Base-by-base conservation (phyloP, 2,888 invertebrate species). In the Diaphora mendica region DNA sequence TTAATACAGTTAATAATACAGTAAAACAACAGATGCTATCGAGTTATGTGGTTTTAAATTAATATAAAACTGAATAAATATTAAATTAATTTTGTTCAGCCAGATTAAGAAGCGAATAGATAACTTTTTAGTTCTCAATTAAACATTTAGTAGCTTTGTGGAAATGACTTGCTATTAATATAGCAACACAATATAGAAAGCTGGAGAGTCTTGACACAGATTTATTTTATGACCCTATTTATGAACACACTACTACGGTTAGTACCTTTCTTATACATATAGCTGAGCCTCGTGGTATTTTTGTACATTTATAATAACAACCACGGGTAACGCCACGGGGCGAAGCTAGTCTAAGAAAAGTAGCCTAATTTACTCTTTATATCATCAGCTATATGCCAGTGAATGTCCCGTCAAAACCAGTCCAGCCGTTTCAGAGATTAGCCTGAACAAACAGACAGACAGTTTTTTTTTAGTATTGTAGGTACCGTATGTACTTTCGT, bases 181-280 rank as follows among this genome's bases (percentile, higher is more conserved):
- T 26, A 62, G 44, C 35, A 33, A 59, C 26, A 69, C 59, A 70
- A 59, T 55, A 39, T 70, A 73, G 70, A 73, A 73, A 73, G 73
- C 66, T 62, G 13, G 33, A 17, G 26, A 73, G 66, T 65, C 64
- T 69, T 33, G 66, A 71, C 75, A 81, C 64, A 68, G 66, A 64
- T 74, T 64, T n/a, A 33, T 71, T 55, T 72, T 68, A 68, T 67
- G 62, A 71, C 13, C 30, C 26, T 4, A 76, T 69, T 70, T 68
- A 71, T 64, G 51, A 64, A 59, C 64, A 70, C 55, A 51, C 70
- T 33, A 64, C 30, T 39, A 20, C 15, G 35, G 55, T 3, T 13
- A 70, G 70, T 48, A 39, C 20, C 62, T 51, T 64, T 64, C 26
- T 5, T 26, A 62, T 72, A 11, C 9, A 20, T 20, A 44, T 11